Conservation (phyloP, 1,140 invertebrate species). For the Leptinotarsa undecemlineata region DNA sequence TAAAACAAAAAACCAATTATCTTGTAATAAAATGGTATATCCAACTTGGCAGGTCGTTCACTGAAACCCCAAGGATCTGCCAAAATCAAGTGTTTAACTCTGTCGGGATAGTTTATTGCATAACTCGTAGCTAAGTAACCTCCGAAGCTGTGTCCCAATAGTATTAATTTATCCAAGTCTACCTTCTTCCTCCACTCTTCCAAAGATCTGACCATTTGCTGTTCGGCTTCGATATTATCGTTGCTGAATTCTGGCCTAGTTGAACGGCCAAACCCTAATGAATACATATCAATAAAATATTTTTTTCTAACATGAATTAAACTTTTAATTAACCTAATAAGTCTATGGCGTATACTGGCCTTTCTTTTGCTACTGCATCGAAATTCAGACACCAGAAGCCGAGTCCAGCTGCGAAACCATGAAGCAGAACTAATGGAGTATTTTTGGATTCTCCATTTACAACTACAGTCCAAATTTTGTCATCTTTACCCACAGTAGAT, state of each 20-base stretch:
- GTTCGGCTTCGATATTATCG: conserved; percentile 82
- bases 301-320: neutral
- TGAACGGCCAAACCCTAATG: conserved; percentile 87
- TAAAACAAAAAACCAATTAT: conserved; percentile 64
- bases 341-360: conserved; percentile 94
- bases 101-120: conserved; percentile 80
- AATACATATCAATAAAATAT: neutral
- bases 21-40: conserved; percentile 74
- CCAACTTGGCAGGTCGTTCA: conserved; percentile 71
- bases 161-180: conserved; percentile 84
- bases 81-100: conserved; percentile 87
- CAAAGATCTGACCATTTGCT: conserved; percentile 88
- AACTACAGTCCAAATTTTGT: conserved; percentile 85
- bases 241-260: conserved; percentile 83
- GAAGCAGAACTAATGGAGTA: conserved; percentile 86
- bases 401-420: conserved; percentile 91
- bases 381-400: conserved; percentile 93
- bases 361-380: conserved; percentile 72
- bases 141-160: conserved; percentile 96
- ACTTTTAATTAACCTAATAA: conserved; percentile 68
- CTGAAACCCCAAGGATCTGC: conserved; percentile 99
- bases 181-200: conserved; percentile 93
- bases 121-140: conserved; percentile 92
- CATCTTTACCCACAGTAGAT: conserved; percentile 71
- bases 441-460: conserved; percentile 73